These are phyloP conservation scores for Erebia aethiops DNA, from an alignment of 2,888 invertebrate species.

Conservation along the genomic window DNA sequence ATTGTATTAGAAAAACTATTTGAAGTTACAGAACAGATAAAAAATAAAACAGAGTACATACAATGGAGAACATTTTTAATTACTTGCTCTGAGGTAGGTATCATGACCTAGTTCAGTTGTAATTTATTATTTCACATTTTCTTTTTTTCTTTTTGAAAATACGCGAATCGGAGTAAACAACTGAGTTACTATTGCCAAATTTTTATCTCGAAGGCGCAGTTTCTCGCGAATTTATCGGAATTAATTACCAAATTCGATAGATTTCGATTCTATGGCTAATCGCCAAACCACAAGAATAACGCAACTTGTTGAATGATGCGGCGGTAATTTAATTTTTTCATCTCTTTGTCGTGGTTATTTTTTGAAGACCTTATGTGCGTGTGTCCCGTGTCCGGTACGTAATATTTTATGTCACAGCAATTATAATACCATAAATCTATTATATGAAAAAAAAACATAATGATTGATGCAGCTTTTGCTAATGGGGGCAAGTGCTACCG, in stretches of 20 bases:
- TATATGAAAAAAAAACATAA: no score
- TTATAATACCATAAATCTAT: no score
- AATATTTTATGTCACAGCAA: no score
- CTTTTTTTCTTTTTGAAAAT: not conserved
- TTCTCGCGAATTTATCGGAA: constrained; percentile 5
- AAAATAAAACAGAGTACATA: not conserved
- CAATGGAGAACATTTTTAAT: not conserved
- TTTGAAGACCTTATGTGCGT: not conserved
- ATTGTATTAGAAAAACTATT: no score
- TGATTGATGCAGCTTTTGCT: no score
- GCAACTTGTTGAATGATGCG: constrained; percentile 11
- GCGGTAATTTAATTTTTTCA: not conserved
- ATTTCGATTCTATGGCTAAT: constrained; percentile 15
- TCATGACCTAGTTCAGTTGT: not conserved
- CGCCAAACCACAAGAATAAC: constrained; percentile 2
- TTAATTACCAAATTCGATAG: constrained; percentile 15
- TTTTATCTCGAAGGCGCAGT: not conserved
- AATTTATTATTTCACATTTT: not conserved
- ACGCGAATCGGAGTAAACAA: not conserved
- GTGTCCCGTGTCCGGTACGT: no score
- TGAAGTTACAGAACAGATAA: no score
- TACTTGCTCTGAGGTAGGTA: not conserved
- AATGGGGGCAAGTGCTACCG: no score
- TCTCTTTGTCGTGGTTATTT: not conserved
- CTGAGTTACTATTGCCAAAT: constrained; percentile 11